Conservation (phyloP, 2,888 invertebrate species). For the Folsomia candida region DNA sequence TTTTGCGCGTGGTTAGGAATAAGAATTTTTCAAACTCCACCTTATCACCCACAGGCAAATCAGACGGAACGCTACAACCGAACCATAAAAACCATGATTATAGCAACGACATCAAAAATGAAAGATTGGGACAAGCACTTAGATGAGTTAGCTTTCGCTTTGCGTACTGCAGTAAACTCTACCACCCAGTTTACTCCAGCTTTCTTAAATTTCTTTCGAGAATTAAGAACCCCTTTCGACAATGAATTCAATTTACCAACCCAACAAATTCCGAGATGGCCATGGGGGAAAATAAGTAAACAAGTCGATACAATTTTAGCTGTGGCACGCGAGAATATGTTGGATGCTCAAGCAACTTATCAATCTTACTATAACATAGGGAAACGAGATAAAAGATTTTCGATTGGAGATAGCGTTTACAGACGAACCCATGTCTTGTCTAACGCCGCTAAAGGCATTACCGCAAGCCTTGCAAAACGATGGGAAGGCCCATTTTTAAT, state of each 20-base stretch:
- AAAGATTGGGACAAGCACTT: background rate
- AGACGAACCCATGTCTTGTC: slow-evolving; percentile 22
- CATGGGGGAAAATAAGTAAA: background rate
- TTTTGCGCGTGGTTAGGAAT: slow-evolving; percentile 22
- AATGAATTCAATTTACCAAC: background rate
- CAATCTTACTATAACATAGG: background rate
- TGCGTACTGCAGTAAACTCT: background rate
- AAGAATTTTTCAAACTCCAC: slow-evolving; percentile 16
- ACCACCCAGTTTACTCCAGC: background rate
- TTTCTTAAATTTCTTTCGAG: background rate
- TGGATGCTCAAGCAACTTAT: background rate
- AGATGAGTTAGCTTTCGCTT: background rate
- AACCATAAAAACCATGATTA: slow-evolving; percentile 20
- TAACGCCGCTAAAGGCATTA: slow-evolving; percentile 23
- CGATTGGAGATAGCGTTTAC: slow-evolving; percentile 22
- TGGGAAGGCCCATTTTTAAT: slow-evolving; percentile 31
- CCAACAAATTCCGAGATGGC: background rate
- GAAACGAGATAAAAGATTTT: slow-evolving; percentile 1
- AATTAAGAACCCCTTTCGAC: background rate
- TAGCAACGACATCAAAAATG: background rate
- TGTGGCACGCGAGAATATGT: background rate
- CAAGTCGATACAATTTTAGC: background rate
- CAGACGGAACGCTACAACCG: slow-evolving; percentile 22
- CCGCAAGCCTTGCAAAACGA: slow-evolving; percentile 7
- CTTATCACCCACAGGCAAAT: slow-evolving; percentile 28